These are phyloP conservation scores for Melanotaenia pygmaea DNA, from an alignment of 2,797 vertebrate species.

Conservation along the genomic window DNA sequence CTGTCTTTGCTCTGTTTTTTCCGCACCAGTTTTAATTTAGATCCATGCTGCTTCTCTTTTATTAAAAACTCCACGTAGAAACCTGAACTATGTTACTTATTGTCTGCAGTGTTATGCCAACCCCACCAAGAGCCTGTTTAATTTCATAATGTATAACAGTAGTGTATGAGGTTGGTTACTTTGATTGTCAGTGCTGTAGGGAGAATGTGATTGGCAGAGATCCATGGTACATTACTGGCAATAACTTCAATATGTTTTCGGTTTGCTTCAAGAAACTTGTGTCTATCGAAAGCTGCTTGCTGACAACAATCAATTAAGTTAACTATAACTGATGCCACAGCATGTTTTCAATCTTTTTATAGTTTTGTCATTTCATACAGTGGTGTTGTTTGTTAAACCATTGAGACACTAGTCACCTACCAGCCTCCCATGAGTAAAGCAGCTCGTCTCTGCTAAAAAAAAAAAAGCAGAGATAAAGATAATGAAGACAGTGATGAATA, in stretches of 20 bases:
- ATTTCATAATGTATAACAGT: constrained; percentile 54
- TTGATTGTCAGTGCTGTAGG: constrained; percentile 36
- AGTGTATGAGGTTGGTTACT: constrained; percentile 51
- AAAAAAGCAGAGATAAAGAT: constrained; percentile 8
- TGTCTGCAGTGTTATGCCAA: constrained; percentile 69
- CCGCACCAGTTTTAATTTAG: constrained; percentile 66
- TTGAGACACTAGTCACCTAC: constrained; percentile 20
- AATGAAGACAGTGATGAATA: constrained; percentile 31
- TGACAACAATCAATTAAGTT: constrained; percentile 39
- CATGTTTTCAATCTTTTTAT: constrained; percentile 39
- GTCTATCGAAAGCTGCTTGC: constrained; percentile 16
- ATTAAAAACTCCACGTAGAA: constrained; percentile 63
- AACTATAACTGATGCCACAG: constrained; percentile 30
- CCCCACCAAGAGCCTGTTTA: constrained; percentile 66
- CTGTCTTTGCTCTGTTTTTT: constrained; percentile 52
- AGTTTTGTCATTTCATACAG: constrained; percentile 26
- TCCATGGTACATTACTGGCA: constrained; percentile 31
- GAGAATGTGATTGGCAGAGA: constrained; percentile 31
- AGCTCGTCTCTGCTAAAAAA: constrained; percentile 16
- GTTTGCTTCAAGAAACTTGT: constrained; percentile 30
- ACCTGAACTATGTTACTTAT: constrained; percentile 60
- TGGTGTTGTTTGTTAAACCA: constrained; percentile 27
- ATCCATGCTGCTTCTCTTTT: constrained; percentile 53
- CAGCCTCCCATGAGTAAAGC: constrained; percentile 37
- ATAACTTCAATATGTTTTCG: constrained; percentile 42